Evolutionary conservation across 35 echinoderm and acorn worm species (phyloP), one percentile per base, ranked within the genome.

Genomic region (Patiria miniata): DNA sequence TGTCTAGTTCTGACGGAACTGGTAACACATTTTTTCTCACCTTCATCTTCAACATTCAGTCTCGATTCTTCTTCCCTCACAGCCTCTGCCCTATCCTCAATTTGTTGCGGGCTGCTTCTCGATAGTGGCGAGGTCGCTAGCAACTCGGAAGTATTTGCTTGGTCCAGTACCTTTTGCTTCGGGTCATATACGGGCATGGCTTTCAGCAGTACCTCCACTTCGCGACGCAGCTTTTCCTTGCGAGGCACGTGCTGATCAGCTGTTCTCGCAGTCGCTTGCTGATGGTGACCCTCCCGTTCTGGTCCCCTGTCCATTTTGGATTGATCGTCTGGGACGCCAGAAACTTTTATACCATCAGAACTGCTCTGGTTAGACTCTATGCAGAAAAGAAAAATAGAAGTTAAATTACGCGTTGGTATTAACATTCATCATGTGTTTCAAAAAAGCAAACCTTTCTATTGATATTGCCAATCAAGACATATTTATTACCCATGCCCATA

Each of bases 191-290:
- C n/a, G n/a, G 78, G 60, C 53, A 81, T 38, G 23, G 6, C 37
- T 21, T 52, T 39, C 30, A 50, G 36, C 28, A 73, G 19, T 17
- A 2, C 10, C 12, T 81, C 56, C 34, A 68, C 54, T 22, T 89
- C 47, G 15, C 61, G 78, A 16, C 57, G 61, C 39, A 59, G 23
- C 59, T 55, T 33, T 28, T 89, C 40, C 37, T 77, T 89, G 39
- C 42, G 36, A 26, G 87, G 65, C 26, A 40, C 7, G 21, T 51
- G 37, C 28, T n/a, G n/a, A n/a, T 51, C 26, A 32, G 40, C 36
- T 23, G 79, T 2, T 21, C 40, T 2, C 12, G n/a, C 7, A 5
- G 34, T 19, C 47, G 36, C 19, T 2, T 0, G 18, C 10, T n/a
- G 42, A 4, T 47, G 42, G 42, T 12, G 42, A 12, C 42, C 42